These are phyloP conservation scores for Bombycilla garrulus DNA, from an alignment of 2,113 vertebrate species.

Conservation along the genomic window DNA sequence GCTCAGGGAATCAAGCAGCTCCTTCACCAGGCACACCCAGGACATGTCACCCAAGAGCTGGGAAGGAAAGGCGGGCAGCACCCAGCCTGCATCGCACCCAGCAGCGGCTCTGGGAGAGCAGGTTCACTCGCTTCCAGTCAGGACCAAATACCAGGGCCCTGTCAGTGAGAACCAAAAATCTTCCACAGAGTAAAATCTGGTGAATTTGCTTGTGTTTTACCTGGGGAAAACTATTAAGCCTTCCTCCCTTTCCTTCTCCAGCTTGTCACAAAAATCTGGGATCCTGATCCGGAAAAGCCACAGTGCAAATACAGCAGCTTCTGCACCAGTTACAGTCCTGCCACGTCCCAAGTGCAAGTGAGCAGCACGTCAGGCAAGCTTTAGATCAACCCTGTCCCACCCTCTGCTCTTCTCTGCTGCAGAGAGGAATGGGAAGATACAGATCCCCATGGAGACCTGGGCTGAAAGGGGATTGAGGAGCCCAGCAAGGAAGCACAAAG, in stretches of 20 bases:
- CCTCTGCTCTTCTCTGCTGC: background rate
- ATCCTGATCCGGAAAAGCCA: background rate
- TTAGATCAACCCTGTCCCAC: background rate
- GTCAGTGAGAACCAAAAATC: background rate
- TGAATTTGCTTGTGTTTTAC: background rate
- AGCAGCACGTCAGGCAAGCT: fast-evolving
- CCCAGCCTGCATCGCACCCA: fast-evolving
- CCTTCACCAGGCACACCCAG: background rate
- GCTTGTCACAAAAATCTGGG: background rate
- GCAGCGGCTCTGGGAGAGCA: background rate
- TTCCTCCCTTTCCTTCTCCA: background rate
- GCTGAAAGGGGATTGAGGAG: background rate
- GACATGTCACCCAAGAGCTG: background rate
- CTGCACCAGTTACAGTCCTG: background rate
- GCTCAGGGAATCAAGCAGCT: background rate
- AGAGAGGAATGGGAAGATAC: background rate
- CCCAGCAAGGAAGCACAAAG: background rate
- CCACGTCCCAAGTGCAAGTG: fast-evolving
- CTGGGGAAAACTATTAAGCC: background rate
- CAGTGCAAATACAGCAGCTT: background rate
- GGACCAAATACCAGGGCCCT: background rate
- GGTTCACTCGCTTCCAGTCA: fast-evolving
- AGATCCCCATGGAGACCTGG: background rate
- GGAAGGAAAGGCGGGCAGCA: background rate
- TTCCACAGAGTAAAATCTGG: background rate